A percentile compares a stretch with the other conserved stretches of the same genome.
phyloP scores from a whole-genome alignment of 2,888 invertebrate species.

The Thymelicus acteon region DNA sequence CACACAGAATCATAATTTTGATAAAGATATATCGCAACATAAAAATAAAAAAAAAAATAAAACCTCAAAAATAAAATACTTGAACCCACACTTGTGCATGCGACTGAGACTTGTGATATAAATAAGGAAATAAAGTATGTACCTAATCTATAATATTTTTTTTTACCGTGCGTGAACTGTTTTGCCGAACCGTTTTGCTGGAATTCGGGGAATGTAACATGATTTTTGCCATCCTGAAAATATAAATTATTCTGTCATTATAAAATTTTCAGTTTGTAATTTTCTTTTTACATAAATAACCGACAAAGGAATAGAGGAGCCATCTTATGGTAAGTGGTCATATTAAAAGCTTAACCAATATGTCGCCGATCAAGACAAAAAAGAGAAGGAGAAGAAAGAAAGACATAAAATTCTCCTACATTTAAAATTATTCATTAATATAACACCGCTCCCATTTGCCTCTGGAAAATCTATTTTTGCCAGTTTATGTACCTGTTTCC shows the following conservation, averaged over 20 bases:
- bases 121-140: conserved; percentile 81
- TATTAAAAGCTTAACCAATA: no score
- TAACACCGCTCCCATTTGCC: no score
- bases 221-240: conserved; percentile 93
- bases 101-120: conserved; percentile 80
- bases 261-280: background rate
- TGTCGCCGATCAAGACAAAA: no score
- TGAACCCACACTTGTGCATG: conserved; percentile 80
- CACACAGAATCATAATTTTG: background rate
- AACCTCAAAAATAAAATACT: conserved; percentile 59
- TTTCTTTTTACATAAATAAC: background rate
- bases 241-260: conserved; percentile 17
- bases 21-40: conserved; percentile 25
- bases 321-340: no score
- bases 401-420: no score
- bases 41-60: conserved; percentile 42
- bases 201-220: conserved; percentile 95
- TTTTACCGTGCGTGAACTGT: conserved; percentile 94
- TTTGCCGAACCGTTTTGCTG: conserved; percentile 95
- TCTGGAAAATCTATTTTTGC: no score
- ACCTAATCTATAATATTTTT: conserved; percentile 88
- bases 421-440: no score
- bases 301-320: no score
- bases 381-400: no score
- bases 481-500: conserved; percentile 87